phyloP scores from a whole-genome alignment of 2,888 invertebrate species.

The Trachelus iudaicus region DNA sequence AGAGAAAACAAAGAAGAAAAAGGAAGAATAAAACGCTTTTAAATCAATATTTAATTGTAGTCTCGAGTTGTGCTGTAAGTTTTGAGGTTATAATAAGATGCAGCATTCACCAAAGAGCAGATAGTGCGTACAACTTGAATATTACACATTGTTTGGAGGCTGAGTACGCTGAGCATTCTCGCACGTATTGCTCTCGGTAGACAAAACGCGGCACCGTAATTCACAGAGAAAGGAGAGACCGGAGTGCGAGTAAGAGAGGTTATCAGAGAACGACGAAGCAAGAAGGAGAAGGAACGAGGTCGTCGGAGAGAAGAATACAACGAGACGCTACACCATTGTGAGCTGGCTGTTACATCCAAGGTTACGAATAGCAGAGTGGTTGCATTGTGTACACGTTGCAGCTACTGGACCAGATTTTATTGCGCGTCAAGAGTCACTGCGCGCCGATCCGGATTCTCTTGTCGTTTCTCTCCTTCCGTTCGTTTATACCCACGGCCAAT shows the following conservation, averaged over 20 bases:
- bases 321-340: conserved; percentile 35
- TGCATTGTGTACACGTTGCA: conserved; percentile 7
- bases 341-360: conserved; percentile 46
- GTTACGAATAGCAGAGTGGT: conserved; percentile 34
- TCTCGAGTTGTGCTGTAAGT: not conserved
- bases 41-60: no score
- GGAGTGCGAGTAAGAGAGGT: not conserved
- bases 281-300: conserved; percentile 21
- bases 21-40: not conserved
- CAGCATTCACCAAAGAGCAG: not conserved
- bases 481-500: not conserved
- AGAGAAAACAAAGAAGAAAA: not conserved
- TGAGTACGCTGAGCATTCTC: not conserved
- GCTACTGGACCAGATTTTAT: conserved; percentile 10
- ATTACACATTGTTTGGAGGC: not conserved
- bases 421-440: not conserved
- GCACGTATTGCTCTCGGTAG: conserved; percentile 3
- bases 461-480: not conserved
- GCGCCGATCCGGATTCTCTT: not conserved
- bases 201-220: not conserved
- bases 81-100: not conserved
- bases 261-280: not conserved
- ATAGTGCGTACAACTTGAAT: not conserved
- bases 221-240: not conserved
- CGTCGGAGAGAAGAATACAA: conserved; percentile 26